Evolutionary conservation across 2,888 invertebrate species (phyloP).

Genomic region (Synanthedon vespiformis): DNA sequence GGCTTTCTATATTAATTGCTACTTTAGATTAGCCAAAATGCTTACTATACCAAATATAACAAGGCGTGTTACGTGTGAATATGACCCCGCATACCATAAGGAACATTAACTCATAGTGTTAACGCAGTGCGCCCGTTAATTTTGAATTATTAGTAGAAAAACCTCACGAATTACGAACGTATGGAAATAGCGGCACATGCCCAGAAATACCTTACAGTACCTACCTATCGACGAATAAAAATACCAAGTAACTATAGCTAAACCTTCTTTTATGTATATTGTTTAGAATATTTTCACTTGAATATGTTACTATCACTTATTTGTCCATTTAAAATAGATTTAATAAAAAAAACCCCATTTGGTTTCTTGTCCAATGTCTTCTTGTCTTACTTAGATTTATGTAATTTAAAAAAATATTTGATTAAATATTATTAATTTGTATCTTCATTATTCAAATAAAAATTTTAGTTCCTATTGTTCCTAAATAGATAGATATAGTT

Average conservation of each 20-base stretch:
- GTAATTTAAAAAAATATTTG: too few relatives aligned
- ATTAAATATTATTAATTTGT: too few relatives aligned
- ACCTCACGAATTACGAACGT: constrained; percentile 3
- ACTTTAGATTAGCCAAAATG: too few relatives aligned
- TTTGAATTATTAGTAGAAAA: constrained; percentile 7
- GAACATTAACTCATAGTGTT: constrained; percentile 13
- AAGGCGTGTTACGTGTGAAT: constrained; percentile 1
- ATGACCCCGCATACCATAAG: constrained; percentile 14
- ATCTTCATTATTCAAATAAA: too few relatives aligned
- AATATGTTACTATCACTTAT: too few relatives aligned
- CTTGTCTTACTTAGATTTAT: too few relatives aligned
- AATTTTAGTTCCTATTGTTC: too few relatives aligned
- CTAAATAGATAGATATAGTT: too few relatives aligned
- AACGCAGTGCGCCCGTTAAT: constrained; percentile 8
- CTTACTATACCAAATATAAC: neutral
- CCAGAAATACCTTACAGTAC: neutral
- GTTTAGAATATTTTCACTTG: neutral
- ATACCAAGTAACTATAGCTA: neutral
- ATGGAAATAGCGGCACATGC: constrained; percentile 1
- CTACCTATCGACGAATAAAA: neutral
- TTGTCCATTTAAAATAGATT: too few relatives aligned
- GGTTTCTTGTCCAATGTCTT: too few relatives aligned
- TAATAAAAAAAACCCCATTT: too few relatives aligned
- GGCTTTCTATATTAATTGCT: too few relatives aligned
- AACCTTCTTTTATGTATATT: neutral